Base-by-base conservation (phyloP, 1,140 invertebrate genomes). In the Trachymyrmex septentrionalis region DNA sequence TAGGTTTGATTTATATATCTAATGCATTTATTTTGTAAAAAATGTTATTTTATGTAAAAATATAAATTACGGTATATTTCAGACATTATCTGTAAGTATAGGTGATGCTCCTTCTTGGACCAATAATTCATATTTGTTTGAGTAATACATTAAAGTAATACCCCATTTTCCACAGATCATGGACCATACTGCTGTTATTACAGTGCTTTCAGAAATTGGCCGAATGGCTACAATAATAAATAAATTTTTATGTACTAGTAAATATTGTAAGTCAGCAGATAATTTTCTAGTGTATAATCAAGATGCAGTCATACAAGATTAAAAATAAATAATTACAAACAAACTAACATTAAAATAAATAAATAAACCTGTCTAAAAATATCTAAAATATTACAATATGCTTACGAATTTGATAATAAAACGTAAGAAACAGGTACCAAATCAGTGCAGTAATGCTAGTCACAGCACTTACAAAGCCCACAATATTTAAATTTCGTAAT, bases 391-490 rank as follows among this genome's bases (percentile, higher is more conserved):
- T 44, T 44, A 44, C 27, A 7, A 84, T 88, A 48, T 84, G 78
- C 91, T 88, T 88, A 92, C 91, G 82, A 21, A 92, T 88, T 10
- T 91, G 80, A 30, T 91, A 86, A 55, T 92, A 92, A 77, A 90
- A 92, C 7, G 91, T 90, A 6, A 92, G 71, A n/a, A 92, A 92
- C 10, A 92, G 69, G 48, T 92, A 92, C 90, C 91, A 92, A 78
- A 92, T 92, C 21, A 90, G 0, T 4, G 82, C 88, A 24, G 86
- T 75, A 9, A 81, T 19, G 16, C 88, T 82, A 69, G 50, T 30
- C 3, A 92, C 88, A n/a, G 88, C 89, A 63, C 77, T 85, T 12
- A 90, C 1, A 84, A 92, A 92, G 12, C 91, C 91, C 24, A 92
- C 38, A 38, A 78, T 9, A 67, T 91, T 84, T 34, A 92, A 50